Evolutionary conservation across 2,888 invertebrate genomes (phyloP).

Genomic region (Zootermopsis nevadensis): DNA sequence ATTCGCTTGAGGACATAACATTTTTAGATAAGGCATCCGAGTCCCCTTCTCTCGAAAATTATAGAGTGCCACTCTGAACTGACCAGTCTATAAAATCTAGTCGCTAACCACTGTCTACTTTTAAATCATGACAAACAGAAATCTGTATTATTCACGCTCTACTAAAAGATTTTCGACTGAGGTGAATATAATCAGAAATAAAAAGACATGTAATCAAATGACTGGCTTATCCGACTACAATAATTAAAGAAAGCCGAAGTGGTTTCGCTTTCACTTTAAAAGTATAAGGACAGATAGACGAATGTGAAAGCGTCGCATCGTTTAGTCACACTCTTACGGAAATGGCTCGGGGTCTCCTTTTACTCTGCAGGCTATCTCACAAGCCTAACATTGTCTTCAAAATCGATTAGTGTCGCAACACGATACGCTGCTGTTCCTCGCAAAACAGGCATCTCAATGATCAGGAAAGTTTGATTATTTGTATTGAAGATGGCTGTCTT

Average conservation of each 20-base stretch:
- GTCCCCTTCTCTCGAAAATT: neutral
- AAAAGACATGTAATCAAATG: neutral
- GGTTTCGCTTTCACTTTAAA: neutral
- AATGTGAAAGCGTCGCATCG: neutral
- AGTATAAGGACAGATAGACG: neutral
- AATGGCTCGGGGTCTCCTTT: neutral
- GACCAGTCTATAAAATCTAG: neutral
- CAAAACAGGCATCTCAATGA: neutral
- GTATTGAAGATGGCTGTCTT: no score
- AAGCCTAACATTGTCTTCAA: neutral
- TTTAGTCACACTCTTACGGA: neutral
- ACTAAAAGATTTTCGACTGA: conserved; percentile 2
- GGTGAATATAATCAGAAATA: neutral
- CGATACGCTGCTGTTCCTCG: neutral
- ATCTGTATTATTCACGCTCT: no score
- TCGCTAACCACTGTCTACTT: neutral
- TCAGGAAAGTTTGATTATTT: neutral
- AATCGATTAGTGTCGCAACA: conserved; percentile 3
- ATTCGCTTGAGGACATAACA: neutral
- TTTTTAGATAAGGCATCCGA: neutral
- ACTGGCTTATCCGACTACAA: neutral
- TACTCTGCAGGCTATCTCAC: neutral
- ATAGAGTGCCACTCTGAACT: neutral
- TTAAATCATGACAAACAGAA: neutral
- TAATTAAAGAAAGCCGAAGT: conserved; percentile 8